Evolutionary conservation across 1,140 invertebrate genomes (phyloP).

Genomic region (Colletes gigas): DNA sequence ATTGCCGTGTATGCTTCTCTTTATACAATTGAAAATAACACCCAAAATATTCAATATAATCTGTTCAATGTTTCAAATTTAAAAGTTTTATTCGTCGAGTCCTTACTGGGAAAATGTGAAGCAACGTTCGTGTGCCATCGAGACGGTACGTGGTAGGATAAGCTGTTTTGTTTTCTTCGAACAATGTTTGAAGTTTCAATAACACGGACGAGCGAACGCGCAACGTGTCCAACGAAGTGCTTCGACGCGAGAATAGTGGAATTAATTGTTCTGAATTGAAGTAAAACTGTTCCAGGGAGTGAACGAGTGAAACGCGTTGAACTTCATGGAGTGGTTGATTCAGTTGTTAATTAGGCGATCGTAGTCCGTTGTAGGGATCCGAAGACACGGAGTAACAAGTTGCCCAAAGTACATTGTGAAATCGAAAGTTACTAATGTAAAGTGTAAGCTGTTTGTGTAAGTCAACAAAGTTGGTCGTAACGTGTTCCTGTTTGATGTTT

Average conservation of each 20-base stretch:
- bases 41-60: too few relatives aligned
- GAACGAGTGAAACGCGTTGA: background rate
- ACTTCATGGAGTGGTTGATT: background rate
- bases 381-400: background rate
- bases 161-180: constrained; percentile 9
- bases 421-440: too few relatives aligned
- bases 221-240: background rate
- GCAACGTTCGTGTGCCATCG: background rate
- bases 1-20: too few relatives aligned
- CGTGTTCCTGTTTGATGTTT: too few relatives aligned
- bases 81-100: too few relatives aligned
- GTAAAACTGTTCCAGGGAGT: background rate
- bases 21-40: too few relatives aligned
- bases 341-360: background rate
- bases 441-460: too few relatives aligned
- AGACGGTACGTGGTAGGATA: background rate
- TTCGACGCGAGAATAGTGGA: background rate
- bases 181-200: constrained; percentile 30
- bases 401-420: background rate
- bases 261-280: constrained; percentile 27
- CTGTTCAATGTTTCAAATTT: too few relatives aligned
- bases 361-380: background rate
- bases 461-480: too few relatives aligned
- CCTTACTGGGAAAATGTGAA: background rate
- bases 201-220: constrained; percentile 3